Conservation (phyloP, 2,113 vertebrate species). For the Galbula dea region DNA sequence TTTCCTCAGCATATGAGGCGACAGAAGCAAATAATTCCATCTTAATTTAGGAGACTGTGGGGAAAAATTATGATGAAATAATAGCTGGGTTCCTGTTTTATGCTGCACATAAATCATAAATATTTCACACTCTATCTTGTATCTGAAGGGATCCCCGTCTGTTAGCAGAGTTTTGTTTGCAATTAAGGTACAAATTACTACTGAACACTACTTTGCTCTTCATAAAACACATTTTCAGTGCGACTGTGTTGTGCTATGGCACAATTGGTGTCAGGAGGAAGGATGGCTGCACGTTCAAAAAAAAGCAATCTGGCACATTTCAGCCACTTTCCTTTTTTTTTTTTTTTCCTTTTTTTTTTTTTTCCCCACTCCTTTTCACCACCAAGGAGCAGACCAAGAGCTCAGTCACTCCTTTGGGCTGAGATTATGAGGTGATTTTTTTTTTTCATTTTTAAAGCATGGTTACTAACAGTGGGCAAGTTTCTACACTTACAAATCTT, state of each 20-base stretch:
- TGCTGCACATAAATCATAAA: slow-evolving; percentile 4
- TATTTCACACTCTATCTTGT: slow-evolving; percentile 21
- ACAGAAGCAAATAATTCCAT: slow-evolving; percentile 26
- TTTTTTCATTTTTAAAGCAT: background rate
- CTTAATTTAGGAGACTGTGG: slow-evolving; percentile 22
- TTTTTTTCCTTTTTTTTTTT: background rate
- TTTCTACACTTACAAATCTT: background rate
- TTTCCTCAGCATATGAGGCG: background rate
- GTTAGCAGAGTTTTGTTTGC: slow-evolving; percentile 18
- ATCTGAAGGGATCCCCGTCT: background rate
- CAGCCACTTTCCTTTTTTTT: background rate
- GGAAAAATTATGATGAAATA: background rate
- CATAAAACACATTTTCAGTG: background rate
- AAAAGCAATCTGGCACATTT: background rate
- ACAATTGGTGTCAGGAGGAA: background rate
- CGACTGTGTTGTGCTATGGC: background rate
- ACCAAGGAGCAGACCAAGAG: background rate
- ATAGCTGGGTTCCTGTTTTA: background rate
- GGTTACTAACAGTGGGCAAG: background rate
- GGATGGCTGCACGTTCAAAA: background rate
- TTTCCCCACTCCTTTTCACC: background rate
- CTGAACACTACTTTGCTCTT: background rate
- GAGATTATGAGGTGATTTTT: background rate
- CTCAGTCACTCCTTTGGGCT: background rate
- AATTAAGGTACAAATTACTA: slow-evolving; percentile 32